Evolutionary conservation across 64 coral and sea anemone species (phyloP).

Genomic region (Montipora capricornis): DNA sequence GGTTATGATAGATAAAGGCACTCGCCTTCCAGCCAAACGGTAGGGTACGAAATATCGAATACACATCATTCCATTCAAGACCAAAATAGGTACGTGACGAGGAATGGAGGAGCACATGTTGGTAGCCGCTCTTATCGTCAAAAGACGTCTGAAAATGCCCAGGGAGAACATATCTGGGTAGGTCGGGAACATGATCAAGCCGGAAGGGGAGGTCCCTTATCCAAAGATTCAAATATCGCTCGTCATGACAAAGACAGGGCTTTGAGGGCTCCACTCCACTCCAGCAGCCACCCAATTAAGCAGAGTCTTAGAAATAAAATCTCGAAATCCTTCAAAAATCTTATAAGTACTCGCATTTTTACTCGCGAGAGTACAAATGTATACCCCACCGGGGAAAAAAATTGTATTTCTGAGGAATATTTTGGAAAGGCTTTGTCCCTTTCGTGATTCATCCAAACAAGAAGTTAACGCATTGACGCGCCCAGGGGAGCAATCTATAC

Average conservation of each 20-base stretch:
- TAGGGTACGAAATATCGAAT: constrained; percentile 2
- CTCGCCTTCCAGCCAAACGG: constrained; percentile 56
- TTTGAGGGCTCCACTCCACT: neutral
- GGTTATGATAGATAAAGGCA: constrained; percentile 28
- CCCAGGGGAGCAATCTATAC: too few species aligned
- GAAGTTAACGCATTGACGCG: too few species aligned
- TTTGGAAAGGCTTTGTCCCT: too few species aligned
- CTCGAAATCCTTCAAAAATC: neutral
- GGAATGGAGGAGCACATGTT: constrained; percentile 15
- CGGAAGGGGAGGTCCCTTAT: constrained; percentile 26
- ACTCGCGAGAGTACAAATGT: too few species aligned
- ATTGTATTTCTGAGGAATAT: too few species aligned
- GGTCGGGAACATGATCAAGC: neutral
- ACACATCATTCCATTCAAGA: neutral
- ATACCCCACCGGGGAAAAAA: too few species aligned
- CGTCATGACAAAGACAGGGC: neutral
- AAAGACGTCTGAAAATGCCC: constrained; percentile 23
- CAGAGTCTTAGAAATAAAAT: neutral
- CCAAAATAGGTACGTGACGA: constrained; percentile 48
- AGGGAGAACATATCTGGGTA: constrained; percentile 2
- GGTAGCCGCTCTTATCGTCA: constrained; percentile 23
- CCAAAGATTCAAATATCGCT: constrained; percentile 34
- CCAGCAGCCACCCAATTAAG: constrained; percentile 2
- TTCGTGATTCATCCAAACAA: too few species aligned
- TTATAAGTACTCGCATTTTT: too few species aligned